Evolutionary conservation across 2,113 vertebrate genomes (phyloP).

Genomic region (Salvelinus sp.): DNA sequence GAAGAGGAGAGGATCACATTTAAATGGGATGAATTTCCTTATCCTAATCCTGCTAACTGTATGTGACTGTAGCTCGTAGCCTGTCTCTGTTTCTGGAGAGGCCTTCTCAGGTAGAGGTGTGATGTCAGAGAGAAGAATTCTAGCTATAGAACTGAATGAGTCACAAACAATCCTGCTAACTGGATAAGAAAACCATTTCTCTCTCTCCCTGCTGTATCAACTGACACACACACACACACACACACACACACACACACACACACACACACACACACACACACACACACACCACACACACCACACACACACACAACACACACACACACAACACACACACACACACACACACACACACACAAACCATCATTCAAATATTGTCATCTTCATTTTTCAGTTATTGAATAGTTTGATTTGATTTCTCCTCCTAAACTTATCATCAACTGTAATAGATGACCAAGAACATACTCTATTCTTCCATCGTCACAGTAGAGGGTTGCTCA

Average conservation of each 20-base stretch:
- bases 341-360: not conserved
- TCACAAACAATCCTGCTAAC: conserved; percentile 48
- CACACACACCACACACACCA: not conserved
- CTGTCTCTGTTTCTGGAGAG: conserved; percentile 68
- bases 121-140: conserved; percentile 67
- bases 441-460: not conserved
- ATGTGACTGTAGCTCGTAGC: conserved; percentile 46
- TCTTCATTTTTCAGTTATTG: no score
- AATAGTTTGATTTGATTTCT: no score
- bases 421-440: not conserved
- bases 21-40: conserved; percentile 76
- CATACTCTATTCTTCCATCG: not conserved
- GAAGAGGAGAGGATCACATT: conserved; percentile 11
- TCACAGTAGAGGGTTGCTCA: not conserved
- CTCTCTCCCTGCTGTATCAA: not conserved
- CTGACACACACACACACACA: not conserved
- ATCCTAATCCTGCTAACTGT: conserved; percentile 78
- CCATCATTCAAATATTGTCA: conserved; percentile 15
- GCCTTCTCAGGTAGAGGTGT: conserved; percentile 36
- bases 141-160: conserved; percentile 34
- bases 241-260: not conserved
- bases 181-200: conserved; percentile 49
- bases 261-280: not conserved
- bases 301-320: not conserved
- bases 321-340: not conserved